Conservation (phyloP, 2,888 invertebrate genomes). For the Iselma pallidipennis region DNA sequence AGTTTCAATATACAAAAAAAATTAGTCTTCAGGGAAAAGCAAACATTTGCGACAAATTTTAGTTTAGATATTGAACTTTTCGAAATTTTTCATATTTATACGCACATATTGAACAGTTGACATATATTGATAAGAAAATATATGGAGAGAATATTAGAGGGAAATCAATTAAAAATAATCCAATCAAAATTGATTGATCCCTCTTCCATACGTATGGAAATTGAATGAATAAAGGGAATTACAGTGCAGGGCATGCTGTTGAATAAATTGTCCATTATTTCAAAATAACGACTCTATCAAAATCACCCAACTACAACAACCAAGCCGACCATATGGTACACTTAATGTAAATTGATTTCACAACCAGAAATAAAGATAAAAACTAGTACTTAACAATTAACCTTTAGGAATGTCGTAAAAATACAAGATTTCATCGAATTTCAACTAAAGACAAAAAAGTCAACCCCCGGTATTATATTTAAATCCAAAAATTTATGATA, state of each 20-base stretch:
- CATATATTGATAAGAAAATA: background rate
- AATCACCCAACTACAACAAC: no score
- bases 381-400: background rate
- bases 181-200: background rate
- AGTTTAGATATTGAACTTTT: no score
- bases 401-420: background rate
- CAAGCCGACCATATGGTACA: background rate
- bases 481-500: background rate
- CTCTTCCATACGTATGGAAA: background rate
- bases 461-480: background rate
- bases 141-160: background rate
- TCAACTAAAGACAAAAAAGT: background rate
- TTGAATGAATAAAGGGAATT: background rate
- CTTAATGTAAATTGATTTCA: background rate
- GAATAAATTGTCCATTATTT: background rate
- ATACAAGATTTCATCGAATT: background rate
- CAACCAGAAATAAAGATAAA: background rate
- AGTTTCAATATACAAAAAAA: no score
- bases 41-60: no score
- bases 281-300: no score
- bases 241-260: background rate
- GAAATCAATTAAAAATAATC: background rate
- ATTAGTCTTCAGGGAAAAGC: no score
- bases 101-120: no score
- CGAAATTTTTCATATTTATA: no score